Percentiles rank a stretch among this genome's conserved stretches.
phyloP scores from a whole-genome alignment of 1,140 invertebrate genomes.

The Drosophila paulistorum region DNA sequence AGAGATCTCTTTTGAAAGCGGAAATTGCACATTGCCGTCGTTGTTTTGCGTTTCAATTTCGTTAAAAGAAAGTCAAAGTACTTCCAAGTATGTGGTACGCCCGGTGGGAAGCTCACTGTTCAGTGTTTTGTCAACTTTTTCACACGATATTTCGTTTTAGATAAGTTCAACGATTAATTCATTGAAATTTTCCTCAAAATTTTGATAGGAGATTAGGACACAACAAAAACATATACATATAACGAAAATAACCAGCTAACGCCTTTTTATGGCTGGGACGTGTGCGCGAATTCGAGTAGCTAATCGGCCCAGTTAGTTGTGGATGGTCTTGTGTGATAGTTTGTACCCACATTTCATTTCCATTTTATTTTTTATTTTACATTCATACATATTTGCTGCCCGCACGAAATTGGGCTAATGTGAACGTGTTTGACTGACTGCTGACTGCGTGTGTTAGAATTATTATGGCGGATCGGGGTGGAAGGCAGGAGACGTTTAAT shows the following conservation, averaged over 20 bases:
- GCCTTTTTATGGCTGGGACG: conserved; percentile 69
- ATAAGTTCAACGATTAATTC: conserved; percentile 60
- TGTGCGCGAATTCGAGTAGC: conserved; percentile 79
- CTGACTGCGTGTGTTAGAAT: conserved; percentile 74
- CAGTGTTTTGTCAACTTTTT: conserved; percentile 35
- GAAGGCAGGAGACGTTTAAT: not conserved
- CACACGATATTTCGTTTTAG: conserved; percentile 71
- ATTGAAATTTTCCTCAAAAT: conserved; percentile 67
- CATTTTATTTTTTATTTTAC: conserved; percentile 59
- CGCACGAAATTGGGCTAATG: conserved; percentile 79
- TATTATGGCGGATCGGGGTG: conserved; percentile 47
- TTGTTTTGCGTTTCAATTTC: conserved; percentile 58
- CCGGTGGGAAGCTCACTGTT: conserved; percentile 50
- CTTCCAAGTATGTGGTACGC: conserved; percentile 6
- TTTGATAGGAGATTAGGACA: conserved; percentile 69
- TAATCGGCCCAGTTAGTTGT: conserved; percentile 63
- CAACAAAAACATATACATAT: not conserved
- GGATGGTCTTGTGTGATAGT: conserved; percentile 17
- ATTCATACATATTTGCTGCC: conserved; percentile 37
- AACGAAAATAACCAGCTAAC: conserved; percentile 26
- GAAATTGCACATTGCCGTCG: conserved; percentile 60
- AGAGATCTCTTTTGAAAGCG: conserved; percentile 44
- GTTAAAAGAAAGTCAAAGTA: conserved; percentile 62
- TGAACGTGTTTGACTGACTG: conserved; percentile 57
- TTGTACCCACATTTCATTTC: conserved; percentile 76